These are phyloP conservation scores for Ganaspis sp. DNA, from an alignment of 1,140 invertebrate genomes.

Conservation along the genomic window DNA sequence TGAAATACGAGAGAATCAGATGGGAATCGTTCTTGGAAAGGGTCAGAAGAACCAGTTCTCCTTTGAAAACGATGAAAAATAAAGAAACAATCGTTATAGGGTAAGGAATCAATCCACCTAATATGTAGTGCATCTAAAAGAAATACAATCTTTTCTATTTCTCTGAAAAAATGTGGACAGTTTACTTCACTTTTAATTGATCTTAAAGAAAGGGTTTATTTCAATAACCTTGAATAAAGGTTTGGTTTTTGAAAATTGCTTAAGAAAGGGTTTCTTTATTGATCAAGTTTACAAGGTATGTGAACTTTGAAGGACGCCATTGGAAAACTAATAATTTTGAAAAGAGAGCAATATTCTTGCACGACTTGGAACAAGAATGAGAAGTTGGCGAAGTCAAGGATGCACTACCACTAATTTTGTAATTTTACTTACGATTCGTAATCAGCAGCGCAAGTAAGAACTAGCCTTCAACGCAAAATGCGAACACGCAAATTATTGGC, in stretches of 20 bases:
- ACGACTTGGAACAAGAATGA: not conserved
- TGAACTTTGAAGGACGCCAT: not conserved
- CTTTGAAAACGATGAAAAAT: not conserved
- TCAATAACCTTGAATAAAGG: too few species aligned
- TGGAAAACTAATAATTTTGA: not conserved
- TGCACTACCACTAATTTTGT: conserved; percentile 19
- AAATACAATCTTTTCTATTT: not conserved
- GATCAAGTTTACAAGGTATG: not conserved
- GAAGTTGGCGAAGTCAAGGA: conserved; percentile 1
- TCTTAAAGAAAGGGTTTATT: too few species aligned
- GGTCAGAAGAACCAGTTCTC: conserved; percentile 3
- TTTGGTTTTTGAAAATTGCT: too few species aligned
- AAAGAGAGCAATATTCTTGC: not conserved
- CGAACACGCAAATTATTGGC: conserved; percentile 28
- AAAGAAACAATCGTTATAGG: not conserved
- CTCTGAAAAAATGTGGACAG: not conserved
- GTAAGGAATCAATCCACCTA: not conserved
- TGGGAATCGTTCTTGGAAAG: conserved; percentile 6
- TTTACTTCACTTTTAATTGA: not conserved
- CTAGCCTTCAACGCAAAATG: conserved; percentile 21
- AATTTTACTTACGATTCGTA: conserved; percentile 20
- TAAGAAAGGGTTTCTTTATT: too few species aligned
- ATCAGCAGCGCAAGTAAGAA: not conserved
- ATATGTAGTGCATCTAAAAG: not conserved
- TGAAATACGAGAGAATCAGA: not conserved